Base-by-base conservation (phyloP, 2,888 invertebrate genomes). In the Mystacides longicornis region DNA sequence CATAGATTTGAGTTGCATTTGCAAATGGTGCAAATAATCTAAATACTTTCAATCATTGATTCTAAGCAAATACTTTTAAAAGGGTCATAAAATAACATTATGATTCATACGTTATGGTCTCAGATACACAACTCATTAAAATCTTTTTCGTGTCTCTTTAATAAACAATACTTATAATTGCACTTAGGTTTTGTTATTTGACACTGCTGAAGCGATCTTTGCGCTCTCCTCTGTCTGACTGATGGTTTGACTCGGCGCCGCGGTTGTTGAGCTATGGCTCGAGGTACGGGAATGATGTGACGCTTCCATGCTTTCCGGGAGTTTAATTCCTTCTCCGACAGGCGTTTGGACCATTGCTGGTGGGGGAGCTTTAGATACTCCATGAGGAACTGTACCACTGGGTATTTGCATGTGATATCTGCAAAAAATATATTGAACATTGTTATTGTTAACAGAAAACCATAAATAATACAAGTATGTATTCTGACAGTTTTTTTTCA, bases 331-430 rank as follows among this genome's bases (percentile, higher is more conserved):
- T 7, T 72, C 71, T 20, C 81, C 78, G 2, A 86, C 81, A 0
- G 84, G 81, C 1, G 84, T 85, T 66, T 85, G 85, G 23, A 86
- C 80, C 68, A 83, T 76, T 0, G 86, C 86, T 37, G 81, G 81
- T 0, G 85, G 85, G 2, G 85, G 85, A 59, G 79, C 81, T 66
- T 82, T 80, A 31, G 80, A 78, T 4, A 81, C 81, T 2, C 80
- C 78, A 54, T 80, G 70, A 52, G 76, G 75, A 53, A 74, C 73
- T 23, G 75, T 71, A 59, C 81, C 81, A 51, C 81, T 79, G 55
- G 81, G 79, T 58, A 86, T 70, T 72, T 91, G 91, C 89, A 91
- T 90, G 67, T 90, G 89, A 71, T 89, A 81, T 72, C 87, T 82
- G 22, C 19, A 11, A 56, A 45, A 20, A 55, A 16, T 54, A 62